A percentile compares a stretch with the other conserved stretches of the same genome.
Evolutionary conservation across 2,888 invertebrate genomes (phyloP).

Genomic region (Tetragnatha montana): DNA sequence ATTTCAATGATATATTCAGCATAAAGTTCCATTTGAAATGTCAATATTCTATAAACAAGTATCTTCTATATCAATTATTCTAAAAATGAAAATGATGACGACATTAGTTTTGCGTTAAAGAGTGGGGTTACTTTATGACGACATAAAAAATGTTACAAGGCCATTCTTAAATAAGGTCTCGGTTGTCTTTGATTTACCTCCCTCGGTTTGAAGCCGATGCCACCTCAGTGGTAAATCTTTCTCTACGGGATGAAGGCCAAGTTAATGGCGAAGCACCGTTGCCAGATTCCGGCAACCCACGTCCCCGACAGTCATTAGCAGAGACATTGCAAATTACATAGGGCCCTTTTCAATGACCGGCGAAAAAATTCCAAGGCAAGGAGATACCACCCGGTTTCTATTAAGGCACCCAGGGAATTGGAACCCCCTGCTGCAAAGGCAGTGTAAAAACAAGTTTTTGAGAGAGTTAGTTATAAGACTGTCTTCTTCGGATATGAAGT

Average conservation of each 20-base stretch:
- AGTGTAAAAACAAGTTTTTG: conserved; percentile 12
- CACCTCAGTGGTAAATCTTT: too few species aligned
- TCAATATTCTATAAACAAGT: too few species aligned
- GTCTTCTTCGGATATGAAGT: conserved; percentile 10
- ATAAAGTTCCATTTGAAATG: too few species aligned
- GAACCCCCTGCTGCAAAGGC: background rate
- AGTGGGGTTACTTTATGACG: too few species aligned
- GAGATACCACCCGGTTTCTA: background rate
- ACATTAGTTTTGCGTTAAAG: too few species aligned
- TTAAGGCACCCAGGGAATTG: conserved; percentile 29
- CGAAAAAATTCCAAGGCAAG: background rate
- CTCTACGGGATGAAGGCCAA: conserved; percentile 3
- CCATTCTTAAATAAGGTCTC: too few species aligned
- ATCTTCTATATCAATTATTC: too few species aligned
- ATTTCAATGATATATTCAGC: too few species aligned
- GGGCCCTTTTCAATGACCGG: conserved; percentile 34
- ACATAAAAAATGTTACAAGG: too few species aligned
- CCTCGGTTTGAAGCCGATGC: too few species aligned
- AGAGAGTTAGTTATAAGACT: background rate
- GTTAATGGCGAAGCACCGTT: conserved; percentile 31
- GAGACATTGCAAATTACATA: conserved; percentile 48
- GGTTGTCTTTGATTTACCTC: too few species aligned
- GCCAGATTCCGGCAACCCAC: background rate
- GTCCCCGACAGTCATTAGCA: conserved; percentile 46
- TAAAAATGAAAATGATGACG: too few species aligned